Percentiles rank a stretch among this genome's conserved stretches.
Evolutionary conservation across 2,113 vertebrate species (phyloP).

Genomic region (Dasyurus viverrinus): DNA sequence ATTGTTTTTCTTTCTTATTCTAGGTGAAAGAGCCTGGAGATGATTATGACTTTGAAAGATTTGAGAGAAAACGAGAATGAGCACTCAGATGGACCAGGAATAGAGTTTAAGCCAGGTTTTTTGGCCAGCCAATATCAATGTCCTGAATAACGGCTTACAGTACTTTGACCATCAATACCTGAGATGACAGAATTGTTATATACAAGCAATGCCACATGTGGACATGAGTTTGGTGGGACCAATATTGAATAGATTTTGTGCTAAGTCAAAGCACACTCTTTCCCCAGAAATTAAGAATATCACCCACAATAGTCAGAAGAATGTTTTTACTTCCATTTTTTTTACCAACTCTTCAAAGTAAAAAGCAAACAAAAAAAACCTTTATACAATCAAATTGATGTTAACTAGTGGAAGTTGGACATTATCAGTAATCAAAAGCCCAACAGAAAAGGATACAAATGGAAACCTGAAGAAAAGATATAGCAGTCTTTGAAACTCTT

Average conservation of each 20-base stretch:
- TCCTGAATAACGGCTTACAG: background rate
- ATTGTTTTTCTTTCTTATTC: background rate
- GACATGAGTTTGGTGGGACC: background rate
- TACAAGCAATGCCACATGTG: background rate
- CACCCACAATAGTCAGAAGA: no score
- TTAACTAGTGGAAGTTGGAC: no score
- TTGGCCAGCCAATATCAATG: background rate
- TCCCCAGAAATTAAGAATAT: no score
- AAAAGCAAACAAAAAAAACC: no score
- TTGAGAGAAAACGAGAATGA: background rate
- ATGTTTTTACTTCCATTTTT: no score
- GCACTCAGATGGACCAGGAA: background rate
- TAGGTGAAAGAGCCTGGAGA: background rate
- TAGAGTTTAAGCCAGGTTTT: background rate
- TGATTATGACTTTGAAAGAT: background rate
- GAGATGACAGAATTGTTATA: background rate
- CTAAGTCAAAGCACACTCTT: no score
- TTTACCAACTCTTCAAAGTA: no score
- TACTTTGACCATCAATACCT: background rate
- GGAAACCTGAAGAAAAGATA: background rate
- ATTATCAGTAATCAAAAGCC: no score
- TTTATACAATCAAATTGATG: no score
- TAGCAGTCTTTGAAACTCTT: background rate
- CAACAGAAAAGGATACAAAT: no score
- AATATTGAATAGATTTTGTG: background rate